Base-by-base conservation (phyloP, 2,888 invertebrate genomes). In the Lepidochrysops patricia region DNA sequence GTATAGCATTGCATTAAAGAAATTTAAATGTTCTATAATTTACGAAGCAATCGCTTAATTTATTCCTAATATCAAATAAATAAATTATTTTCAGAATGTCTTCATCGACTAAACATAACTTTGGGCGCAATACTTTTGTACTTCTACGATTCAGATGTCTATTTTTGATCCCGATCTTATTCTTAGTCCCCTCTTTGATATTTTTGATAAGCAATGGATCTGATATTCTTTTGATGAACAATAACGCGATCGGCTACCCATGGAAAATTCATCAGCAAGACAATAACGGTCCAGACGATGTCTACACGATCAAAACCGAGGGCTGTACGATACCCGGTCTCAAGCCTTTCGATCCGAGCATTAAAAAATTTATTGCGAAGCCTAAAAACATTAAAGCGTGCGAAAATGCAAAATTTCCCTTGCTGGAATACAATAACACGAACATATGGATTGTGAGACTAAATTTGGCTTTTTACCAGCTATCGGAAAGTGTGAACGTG, bases 291-390 rank as follows among this genome's bases (percentile, higher is more conserved):
- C 64, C 68, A 0, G 79, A 77, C 52, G 70, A 75, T 60, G 72
- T 72, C 65, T 92, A 86, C 68, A 82, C 92, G 2, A 91, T 94
- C 57, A 89, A 90, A 70, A 93, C 92, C 6, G 80, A 87, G 62
- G 94, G 94, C 23, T 94, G 94, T 72, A 91, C 91, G 7, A 93
- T 94, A 66, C 93, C 94, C 0, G 90, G 90, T 1, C 78, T 94
- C 68, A 86, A 91, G 65, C 91, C 93, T 0, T 91, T 91, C 66
- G 93, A 94, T 71, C 76, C 86, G 4, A 78, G 82, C 37, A 83
- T 93, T 29, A 84, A 79, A 65, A 82, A 84, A 64, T 93, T 90
- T 68, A 85, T 93, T 52, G 74, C 79, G 58, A 77, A 79, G 12
- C 91, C 91, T 4, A 76, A 80, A 29, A 76, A 80, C 5, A 76